Conservation (phyloP, 2,888 invertebrate genomes). For the Hypsopygia costalis region DNA sequence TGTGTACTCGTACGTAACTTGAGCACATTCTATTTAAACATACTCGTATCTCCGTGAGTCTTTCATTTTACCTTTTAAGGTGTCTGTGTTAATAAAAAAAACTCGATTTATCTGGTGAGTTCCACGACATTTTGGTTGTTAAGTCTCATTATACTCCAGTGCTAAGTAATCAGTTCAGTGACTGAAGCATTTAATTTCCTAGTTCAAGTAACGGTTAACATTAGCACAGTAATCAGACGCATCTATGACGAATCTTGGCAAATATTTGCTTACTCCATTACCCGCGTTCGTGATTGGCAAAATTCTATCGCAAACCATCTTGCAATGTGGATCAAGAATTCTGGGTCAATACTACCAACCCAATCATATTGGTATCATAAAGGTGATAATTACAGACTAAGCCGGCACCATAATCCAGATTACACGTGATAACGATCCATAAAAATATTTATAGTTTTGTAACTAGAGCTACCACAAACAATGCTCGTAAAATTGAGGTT, state of each 20-base stretch:
- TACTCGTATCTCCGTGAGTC: too few species aligned
- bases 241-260: background rate
- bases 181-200: background rate
- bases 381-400: background rate
- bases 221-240: background rate
- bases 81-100: too few species aligned
- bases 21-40: too few species aligned
- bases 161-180: background rate
- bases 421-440: background rate
- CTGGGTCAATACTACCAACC: background rate
- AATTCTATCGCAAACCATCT: constrained; percentile 12
- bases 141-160: too few species aligned
- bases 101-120: too few species aligned
- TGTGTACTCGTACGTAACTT: too few species aligned
- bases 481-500: background rate
- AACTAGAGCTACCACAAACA: background rate
- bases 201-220: constrained; percentile 15
- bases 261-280: constrained; percentile 13
- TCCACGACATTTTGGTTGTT: too few species aligned
- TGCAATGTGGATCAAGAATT: constrained; percentile 14
- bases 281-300: constrained; percentile 8
- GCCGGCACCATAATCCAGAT: background rate
- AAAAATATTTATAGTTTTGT: background rate
- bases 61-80: too few species aligned
- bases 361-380: background rate